Conservation (phyloP, 2,888 invertebrate species). For the Aproaerema taeniolella region DNA sequence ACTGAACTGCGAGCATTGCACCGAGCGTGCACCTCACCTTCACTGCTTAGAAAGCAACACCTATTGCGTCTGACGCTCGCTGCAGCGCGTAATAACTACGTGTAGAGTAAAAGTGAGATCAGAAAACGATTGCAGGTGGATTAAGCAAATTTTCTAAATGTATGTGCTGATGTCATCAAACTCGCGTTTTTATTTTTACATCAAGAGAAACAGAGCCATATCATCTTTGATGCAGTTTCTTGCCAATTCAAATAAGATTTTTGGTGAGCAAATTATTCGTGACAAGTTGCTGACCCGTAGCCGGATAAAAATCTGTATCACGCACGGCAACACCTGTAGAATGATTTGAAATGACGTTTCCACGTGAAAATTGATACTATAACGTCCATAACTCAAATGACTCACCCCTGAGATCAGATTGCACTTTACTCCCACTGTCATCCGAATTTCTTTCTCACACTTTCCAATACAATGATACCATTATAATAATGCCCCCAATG, state of each 20-base stretch:
- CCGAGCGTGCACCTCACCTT: constrained; percentile 65
- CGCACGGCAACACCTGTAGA: too few relatives aligned
- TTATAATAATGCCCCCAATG: constrained; percentile 36
- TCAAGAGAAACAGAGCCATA: too few relatives aligned
- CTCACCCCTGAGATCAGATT: constrained; percentile 2
- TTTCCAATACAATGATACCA: constrained; percentile 38
- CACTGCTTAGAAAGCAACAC: constrained; percentile 73
- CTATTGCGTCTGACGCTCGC: constrained; percentile 56
- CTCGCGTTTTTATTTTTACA: too few relatives aligned
- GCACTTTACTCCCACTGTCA: constrained; percentile 9
- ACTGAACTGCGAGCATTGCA: constrained; percentile 48
- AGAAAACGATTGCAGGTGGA: constrained; percentile 22
- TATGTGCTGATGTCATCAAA: too few relatives aligned
- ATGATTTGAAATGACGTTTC: too few relatives aligned
- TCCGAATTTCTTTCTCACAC: constrained; percentile 35
- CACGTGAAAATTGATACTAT: too few relatives aligned
- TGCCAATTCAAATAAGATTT: too few relatives aligned
- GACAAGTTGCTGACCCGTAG: too few relatives aligned
- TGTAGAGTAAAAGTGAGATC: constrained; percentile 65
- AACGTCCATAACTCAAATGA: too few relatives aligned
- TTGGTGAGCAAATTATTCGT: too few relatives aligned
- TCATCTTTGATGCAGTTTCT: too few relatives aligned
- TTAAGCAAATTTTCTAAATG: constrained; percentile 11
- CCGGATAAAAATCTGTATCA: too few relatives aligned
- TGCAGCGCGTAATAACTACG: constrained; percentile 36